Evolutionary conservation across 2,113 vertebrate species (phyloP).

Genomic region (Balaenoptera acutorostrata): DNA sequence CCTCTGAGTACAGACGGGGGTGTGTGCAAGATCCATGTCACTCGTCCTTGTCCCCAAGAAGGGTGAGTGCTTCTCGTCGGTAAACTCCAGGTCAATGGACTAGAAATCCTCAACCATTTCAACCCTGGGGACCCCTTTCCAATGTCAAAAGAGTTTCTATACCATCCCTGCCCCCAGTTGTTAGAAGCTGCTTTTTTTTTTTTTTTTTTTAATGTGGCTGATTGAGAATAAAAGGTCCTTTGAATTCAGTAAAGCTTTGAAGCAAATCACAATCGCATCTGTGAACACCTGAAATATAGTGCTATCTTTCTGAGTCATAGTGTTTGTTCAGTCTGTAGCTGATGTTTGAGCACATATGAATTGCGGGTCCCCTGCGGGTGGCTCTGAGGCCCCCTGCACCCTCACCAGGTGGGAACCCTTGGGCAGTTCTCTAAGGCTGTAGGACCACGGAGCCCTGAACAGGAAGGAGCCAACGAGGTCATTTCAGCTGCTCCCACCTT

Average conservation of each 20-base stretch:
- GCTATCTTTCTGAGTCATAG: neutral
- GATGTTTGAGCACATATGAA: too few species aligned
- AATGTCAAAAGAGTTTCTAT: conserved; percentile 25
- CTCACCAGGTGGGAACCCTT: neutral
- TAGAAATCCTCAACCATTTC: neutral
- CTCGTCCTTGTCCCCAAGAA: neutral
- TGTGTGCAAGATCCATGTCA: fast-evolving
- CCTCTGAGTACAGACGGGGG: neutral
- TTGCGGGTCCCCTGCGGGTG: neutral
- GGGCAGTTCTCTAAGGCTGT: neutral
- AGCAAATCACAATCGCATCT: neutral
- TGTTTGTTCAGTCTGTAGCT: neutral
- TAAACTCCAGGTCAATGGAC: neutral
- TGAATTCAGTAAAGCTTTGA: conserved; percentile 32
- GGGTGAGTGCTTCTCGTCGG: neutral
- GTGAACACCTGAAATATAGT: neutral
- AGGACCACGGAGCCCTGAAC: neutral
- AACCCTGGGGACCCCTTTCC: neutral
- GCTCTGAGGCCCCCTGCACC: neutral
- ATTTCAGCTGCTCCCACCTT: neutral
- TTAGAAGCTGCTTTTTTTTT: neutral
- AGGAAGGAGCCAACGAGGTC: neutral
- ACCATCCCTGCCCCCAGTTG: neutral
- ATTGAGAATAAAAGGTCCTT: conserved; percentile 30
- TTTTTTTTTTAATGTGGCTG: neutral